Evolutionary conservation across 2,113 vertebrate genomes (phyloP).

Genomic region (Indicator maculatus): DNA sequence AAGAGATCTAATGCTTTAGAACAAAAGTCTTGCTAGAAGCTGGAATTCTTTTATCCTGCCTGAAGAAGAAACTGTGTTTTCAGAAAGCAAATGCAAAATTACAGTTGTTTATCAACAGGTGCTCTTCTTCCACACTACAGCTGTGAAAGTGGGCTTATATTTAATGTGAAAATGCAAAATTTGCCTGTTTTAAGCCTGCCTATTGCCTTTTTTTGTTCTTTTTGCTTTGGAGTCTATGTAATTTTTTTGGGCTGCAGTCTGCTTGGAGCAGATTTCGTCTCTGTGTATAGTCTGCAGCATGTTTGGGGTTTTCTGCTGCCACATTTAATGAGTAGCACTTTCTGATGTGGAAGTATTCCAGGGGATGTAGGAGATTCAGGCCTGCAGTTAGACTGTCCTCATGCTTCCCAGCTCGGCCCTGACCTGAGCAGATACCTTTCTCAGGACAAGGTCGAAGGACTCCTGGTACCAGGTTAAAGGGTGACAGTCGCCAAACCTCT

Average conservation of each 20-base stretch:
- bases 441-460: background rate
- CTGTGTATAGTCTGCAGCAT: background rate
- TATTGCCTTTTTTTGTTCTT: background rate
- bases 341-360: background rate
- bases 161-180: background rate
- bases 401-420: accelerated
- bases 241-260: background rate
- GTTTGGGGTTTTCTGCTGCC: background rate
- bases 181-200: background rate
- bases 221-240: background rate
- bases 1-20: background rate
- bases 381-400: background rate
- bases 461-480: background rate
- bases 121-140: background rate
- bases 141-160: background rate
- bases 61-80: background rate
- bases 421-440: background rate
- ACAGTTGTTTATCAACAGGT: background rate
- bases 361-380: background rate
- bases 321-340: background rate
- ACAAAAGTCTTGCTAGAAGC: background rate
- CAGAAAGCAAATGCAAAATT: background rate
- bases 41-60: background rate
- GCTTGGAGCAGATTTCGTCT: background rate
- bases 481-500: background rate